Conservation (phyloP, 2,113 vertebrate genomes). For the Zosterops pallidus region DNA sequence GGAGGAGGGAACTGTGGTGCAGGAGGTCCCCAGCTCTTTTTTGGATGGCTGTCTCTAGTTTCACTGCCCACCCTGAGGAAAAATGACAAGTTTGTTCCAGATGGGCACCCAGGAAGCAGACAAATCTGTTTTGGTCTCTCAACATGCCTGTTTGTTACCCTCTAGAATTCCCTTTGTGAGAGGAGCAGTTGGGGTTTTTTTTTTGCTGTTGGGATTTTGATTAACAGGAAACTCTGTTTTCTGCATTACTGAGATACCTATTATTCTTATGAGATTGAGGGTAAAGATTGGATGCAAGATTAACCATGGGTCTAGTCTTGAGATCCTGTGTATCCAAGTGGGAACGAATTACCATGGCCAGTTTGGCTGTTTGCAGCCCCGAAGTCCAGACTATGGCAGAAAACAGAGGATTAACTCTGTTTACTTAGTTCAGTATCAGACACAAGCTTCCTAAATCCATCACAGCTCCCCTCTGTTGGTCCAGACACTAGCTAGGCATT, state of each 20-base stretch:
- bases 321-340: neutral
- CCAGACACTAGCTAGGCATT: neutral
- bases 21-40: neutral
- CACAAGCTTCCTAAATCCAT: neutral
- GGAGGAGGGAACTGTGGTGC: neutral
- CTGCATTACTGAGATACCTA: neutral
- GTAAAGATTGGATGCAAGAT: neutral
- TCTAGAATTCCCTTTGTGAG: neutral
- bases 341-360: neutral
- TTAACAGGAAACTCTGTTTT: neutral
- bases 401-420: neutral
- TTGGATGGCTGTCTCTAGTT: neutral
- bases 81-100: neutral
- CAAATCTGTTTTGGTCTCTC: neutral
- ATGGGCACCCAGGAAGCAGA: neutral
- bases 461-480: neutral
- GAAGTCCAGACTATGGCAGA: neutral
- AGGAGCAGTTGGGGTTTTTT: neutral
- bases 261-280: neutral
- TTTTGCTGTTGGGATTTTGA: neutral
- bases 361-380: neutral
- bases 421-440: neutral
- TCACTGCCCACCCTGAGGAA: neutral
- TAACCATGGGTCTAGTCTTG: neutral
- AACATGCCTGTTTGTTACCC: neutral